Base-by-base conservation (phyloP, 2,113 vertebrate species). In the Siniperca chuatsi region DNA sequence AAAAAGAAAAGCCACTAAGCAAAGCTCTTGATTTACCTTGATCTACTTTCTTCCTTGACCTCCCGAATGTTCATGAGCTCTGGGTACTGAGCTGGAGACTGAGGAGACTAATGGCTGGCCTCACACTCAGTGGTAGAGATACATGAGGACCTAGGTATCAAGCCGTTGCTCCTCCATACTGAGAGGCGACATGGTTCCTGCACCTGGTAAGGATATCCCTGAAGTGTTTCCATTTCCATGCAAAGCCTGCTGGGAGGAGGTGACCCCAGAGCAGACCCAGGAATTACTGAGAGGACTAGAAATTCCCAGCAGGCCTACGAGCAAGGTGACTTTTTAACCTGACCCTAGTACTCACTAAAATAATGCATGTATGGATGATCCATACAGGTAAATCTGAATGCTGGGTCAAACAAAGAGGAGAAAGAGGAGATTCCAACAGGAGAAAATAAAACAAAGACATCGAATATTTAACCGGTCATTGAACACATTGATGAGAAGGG, bases 21-120 rank as follows among this genome's bases (percentile, higher is more conserved):
- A 75, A 66, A 87, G 73, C 76, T 70, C 29, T 54, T 60, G 42
- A 74, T 69, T 80, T 85, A 75, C 3, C 75, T 60, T 86, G 66
- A 81, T 74, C 73, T 50, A 71, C 44, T 75, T 78, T 4, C 46
- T 61, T 11, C 77, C 57, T 74, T 55, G 54, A 76, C 58, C 57
- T 46, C 0, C 13, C 66, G 16, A 58, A 42, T 55, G 1, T 64
- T 84, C 62, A 50, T 21, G 15, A 54, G 35, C 48, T 79, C 62
- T 42, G 20, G 9, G 50, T 13, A 18, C 37, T 40, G 23, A 33
- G 25, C 42, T 25, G 35, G 11, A 58, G 52, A 52, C 5, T 0
- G 23, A 40, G 21, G 50, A 48, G 35, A 50, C n/a, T 42, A 13
- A 20, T 37, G 13, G 46, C 13, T 37, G 46, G n/a, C 23, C 33